phyloP scores from a whole-genome alignment of 64 coral and sea anemone species.

The Montipora sp. region DNA sequence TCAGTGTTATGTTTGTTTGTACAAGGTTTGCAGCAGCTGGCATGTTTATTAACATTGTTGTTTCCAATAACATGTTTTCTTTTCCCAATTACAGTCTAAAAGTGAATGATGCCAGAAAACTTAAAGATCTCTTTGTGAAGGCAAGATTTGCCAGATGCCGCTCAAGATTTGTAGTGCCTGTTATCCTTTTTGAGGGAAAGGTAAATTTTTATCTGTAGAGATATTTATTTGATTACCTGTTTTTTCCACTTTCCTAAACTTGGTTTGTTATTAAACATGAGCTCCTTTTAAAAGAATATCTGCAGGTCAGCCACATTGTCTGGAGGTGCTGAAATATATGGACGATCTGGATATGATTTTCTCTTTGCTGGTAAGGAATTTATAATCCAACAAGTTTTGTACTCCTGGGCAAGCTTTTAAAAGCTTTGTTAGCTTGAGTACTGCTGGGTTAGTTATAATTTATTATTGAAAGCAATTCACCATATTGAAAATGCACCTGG shows the following conservation, averaged over 20 bases:
- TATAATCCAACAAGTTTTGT: too few species aligned
- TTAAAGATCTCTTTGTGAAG: conserved; percentile 88
- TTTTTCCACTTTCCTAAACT: too few species aligned
- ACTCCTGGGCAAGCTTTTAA: too few species aligned
- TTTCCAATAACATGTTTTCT: not conserved
- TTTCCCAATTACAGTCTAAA: conserved; percentile 4
- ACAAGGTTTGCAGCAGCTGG: too few species aligned
- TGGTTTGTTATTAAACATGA: too few species aligned
- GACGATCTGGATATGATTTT: conserved; percentile 94
- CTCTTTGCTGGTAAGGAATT: conserved; percentile 85
- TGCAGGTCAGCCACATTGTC: conserved; percentile 95
- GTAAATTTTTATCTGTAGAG: conserved; percentile 27
- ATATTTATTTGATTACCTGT: not conserved
- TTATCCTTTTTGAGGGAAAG: conserved; percentile 96
- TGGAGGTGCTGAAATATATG: conserved; percentile 95
- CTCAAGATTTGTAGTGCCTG: conserved; percentile 97
- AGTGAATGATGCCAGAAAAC: conserved; percentile 72
- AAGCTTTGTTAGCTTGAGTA: too few species aligned
- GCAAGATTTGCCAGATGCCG: conserved; percentile 98
- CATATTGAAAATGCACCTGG: too few species aligned
- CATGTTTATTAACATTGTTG: not conserved
- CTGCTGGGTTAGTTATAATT: too few species aligned
- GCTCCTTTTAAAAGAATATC: conserved; percentile 76
- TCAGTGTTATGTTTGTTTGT: too few species aligned
- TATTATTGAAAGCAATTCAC: too few species aligned